Percentiles rank a stretch among this genome's conserved stretches.
Conservation (phyloP, 2,888 invertebrate genomes). For the Hypolimnas misippus region DNA sequence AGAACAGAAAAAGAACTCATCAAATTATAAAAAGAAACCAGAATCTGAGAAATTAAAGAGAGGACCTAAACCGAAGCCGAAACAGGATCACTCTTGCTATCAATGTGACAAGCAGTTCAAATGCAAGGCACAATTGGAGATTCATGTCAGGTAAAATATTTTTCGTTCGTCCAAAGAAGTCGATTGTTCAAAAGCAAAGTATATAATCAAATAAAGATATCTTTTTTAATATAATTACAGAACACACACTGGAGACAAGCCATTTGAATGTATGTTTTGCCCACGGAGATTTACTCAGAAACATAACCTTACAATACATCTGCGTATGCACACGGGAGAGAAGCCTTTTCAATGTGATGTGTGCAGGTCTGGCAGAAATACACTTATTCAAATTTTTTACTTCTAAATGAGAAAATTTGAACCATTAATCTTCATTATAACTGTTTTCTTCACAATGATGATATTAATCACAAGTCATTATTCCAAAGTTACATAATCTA, state of each 20-base stretch:
- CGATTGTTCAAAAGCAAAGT: no score
- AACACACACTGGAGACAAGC: constrained; percentile 85
- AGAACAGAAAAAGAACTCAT: constrained; percentile 57
- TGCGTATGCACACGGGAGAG: constrained; percentile 84
- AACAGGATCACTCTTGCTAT: constrained; percentile 82
- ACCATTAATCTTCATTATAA: no score
- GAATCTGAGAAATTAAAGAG: constrained; percentile 83
- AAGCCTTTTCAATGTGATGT: constrained; percentile 86
- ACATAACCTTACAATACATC: constrained; percentile 85
- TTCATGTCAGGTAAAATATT: constrained; percentile 79
- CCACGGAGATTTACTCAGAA: constrained; percentile 85
- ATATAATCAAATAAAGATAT: no score
- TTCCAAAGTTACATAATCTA: no score
- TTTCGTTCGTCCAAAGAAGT: no score
- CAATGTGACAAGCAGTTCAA: constrained; percentile 85
- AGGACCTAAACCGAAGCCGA: constrained; percentile 85
- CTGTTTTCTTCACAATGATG: no score
- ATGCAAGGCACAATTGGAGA: constrained; percentile 85
- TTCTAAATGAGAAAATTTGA: no score
- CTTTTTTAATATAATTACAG: no score
- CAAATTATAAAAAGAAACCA: constrained; percentile 82
- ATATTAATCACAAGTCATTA: no score
- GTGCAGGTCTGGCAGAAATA: constrained; percentile 74
- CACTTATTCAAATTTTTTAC: background rate
- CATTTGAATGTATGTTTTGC: constrained; percentile 83